Conservation (phyloP, 1,140 invertebrate genomes). For the Aleiodes sp. region DNA sequence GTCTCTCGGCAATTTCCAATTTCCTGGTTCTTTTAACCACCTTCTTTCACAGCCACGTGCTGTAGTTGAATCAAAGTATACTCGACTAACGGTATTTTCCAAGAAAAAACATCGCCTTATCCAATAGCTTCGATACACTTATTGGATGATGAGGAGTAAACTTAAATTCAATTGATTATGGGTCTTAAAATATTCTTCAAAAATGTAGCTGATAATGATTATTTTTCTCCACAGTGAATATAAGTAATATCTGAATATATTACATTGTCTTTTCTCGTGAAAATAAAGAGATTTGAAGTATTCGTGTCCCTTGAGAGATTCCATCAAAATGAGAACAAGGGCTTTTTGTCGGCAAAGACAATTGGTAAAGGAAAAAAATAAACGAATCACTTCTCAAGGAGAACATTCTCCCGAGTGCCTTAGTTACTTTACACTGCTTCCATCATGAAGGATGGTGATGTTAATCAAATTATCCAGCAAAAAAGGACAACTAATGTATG, state of each 20-base stretch:
- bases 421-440: too few species aligned
- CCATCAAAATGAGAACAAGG: slow-evolving; percentile 1
- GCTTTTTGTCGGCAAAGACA: slow-evolving; percentile 25
- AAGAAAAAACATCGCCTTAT: slow-evolving; percentile 16
- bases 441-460: too few species aligned
- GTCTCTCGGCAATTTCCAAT: slow-evolving; percentile 59
- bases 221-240: too few species aligned
- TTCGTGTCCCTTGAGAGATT: not conserved
- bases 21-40: slow-evolving; percentile 58
- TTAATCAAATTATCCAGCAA: too few species aligned
- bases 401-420: not conserved
- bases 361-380: slow-evolving; percentile 13
- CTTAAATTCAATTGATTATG: not conserved
- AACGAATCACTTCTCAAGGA: not conserved
- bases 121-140: not conserved
- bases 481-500: too few species aligned
- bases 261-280: not conserved
- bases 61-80: slow-evolving; percentile 31
- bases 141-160: not conserved
- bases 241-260: too few species aligned
- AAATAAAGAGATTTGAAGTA: not conserved
- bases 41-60: slow-evolving; percentile 28
- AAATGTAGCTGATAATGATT: too few species aligned
- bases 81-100: slow-evolving; percentile 10
- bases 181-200: too few species aligned